Percentiles rank a stretch among this genome's conserved stretches.
phyloP scores from a whole-genome alignment of 2,113 vertebrate genomes.

The Coturnix japonica region DNA sequence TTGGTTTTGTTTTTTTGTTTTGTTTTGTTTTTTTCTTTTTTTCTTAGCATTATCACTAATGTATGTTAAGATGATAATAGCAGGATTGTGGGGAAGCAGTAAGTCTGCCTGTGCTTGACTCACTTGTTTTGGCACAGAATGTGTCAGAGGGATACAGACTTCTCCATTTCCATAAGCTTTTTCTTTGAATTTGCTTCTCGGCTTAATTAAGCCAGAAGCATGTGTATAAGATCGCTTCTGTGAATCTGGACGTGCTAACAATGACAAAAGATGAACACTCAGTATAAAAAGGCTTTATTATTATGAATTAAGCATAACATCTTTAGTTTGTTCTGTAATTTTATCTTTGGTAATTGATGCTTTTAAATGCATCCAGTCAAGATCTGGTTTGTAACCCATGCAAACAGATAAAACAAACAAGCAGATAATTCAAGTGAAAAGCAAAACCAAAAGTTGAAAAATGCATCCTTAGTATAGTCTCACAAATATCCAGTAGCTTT shows the following conservation, averaged over 20 bases:
- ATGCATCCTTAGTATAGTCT: neutral
- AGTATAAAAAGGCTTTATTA: neutral
- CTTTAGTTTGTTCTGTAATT: neutral
- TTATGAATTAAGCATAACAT: neutral
- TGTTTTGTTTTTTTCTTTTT: neutral
- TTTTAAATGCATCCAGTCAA: neutral
- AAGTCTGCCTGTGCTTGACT: neutral
- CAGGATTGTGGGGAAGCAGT: neutral
- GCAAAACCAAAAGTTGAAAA: neutral
- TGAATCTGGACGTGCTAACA: neutral
- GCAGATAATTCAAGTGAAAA: neutral
- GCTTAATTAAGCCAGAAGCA: neutral
- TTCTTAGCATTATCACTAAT: neutral
- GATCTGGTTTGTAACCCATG: neutral
- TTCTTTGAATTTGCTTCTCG: neutral
- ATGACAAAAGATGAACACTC: neutral
- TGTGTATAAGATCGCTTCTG: neutral
- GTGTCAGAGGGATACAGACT: neutral
- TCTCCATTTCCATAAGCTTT: neutral
- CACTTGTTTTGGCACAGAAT: fast-evolving
- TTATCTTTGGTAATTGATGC: neutral
- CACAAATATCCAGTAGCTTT: neutral
- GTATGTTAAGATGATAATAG: neutral
- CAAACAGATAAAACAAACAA: neutral
- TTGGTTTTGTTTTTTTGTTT: neutral